Conservation (phyloP, 2,797 vertebrate species). For the Microctenopoma stevenorrisi region DNA sequence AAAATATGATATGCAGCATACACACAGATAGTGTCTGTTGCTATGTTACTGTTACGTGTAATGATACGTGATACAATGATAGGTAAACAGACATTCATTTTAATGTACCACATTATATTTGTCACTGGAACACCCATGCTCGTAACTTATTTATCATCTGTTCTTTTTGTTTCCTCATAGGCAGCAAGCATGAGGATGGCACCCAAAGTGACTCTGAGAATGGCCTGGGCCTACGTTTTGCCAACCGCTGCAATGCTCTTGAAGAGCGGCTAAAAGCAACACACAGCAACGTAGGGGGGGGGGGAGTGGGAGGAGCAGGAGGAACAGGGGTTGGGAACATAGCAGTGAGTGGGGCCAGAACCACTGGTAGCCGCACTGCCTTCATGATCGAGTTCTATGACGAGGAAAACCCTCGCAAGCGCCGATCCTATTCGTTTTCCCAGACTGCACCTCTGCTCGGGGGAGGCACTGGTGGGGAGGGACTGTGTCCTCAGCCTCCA, state of each 20-base stretch:
- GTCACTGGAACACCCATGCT: background rate
- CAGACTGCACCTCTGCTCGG: slow-evolving; percentile 84
- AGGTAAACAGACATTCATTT: background rate
- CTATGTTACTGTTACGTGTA: slow-evolving; percentile 15
- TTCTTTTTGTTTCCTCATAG: slow-evolving; percentile 72
- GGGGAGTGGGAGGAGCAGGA: slow-evolving; percentile 18
- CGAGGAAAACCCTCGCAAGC: slow-evolving; percentile 93
- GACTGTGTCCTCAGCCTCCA: slow-evolving; percentile 88
- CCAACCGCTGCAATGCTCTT: slow-evolving; percentile 87
- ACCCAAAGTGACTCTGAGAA: slow-evolving; percentile 98
- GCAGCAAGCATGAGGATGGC: slow-evolving; percentile 97
- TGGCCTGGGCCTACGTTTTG: slow-evolving; percentile 88
- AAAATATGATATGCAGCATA: background rate
- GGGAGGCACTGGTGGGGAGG: slow-evolving; percentile 81
- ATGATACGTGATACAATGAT: background rate
- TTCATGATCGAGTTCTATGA: slow-evolving; percentile 97
- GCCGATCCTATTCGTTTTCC: slow-evolving; percentile 94
- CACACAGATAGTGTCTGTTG: slow-evolving; percentile 25
- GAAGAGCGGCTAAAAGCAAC: slow-evolving; percentile 91
- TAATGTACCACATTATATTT: background rate
- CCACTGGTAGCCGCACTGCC: slow-evolving; percentile 85
- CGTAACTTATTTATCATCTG: background rate
- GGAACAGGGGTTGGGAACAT: slow-evolving; percentile 66
- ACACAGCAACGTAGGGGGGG: slow-evolving; percentile 71
- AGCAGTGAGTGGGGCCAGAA: slow-evolving; percentile 80